These are phyloP conservation scores for Eupleurogrammus muticus DNA, from an alignment of 2,797 vertebrate species.

Conservation along the genomic window DNA sequence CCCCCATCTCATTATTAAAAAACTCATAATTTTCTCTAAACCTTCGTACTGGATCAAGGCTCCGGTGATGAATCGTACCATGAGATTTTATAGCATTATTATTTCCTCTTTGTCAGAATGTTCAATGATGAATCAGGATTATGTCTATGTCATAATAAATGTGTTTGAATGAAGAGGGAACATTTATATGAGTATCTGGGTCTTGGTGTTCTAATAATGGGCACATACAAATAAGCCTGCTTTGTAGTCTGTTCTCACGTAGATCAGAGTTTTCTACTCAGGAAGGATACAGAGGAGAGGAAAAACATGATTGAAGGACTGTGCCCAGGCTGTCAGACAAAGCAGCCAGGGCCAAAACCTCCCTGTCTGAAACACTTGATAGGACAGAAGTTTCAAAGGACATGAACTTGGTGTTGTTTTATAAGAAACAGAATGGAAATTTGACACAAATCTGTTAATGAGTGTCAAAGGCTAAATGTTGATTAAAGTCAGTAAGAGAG, in stretches of 20 bases:
- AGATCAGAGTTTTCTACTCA: conserved; percentile 30
- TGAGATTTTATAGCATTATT: neutral
- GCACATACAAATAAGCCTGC: conserved; percentile 24
- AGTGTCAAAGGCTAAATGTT: too few species aligned
- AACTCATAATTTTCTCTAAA: too few species aligned
- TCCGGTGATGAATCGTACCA: too few species aligned
- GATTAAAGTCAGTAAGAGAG: too few species aligned
- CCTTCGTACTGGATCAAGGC: too few species aligned
- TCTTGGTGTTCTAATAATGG: conserved; percentile 31
- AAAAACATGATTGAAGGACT: conserved; percentile 23
- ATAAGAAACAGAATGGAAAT: neutral
- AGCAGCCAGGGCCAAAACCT: conserved; percentile 16
- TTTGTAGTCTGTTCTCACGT: conserved; percentile 15
- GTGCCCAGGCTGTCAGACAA: conserved; percentile 18
- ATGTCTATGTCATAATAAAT: conserved; percentile 7
- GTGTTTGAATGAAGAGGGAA: conserved; percentile 8
- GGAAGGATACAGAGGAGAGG: conserved; percentile 23
- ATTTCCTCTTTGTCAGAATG: conserved; percentile 5
- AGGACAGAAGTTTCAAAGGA: conserved; percentile 17
- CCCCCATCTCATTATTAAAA: too few species aligned
- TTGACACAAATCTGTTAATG: neutral
- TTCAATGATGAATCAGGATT: conserved; percentile 23
- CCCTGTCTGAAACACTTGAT: conserved; percentile 13
- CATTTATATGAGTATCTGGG: conserved; percentile 22
- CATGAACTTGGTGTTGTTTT: neutral